These are phyloP conservation scores for Saccopteryx bilineata DNA, from an alignment of 2,113 vertebrate genomes.

Conservation along the genomic window DNA sequence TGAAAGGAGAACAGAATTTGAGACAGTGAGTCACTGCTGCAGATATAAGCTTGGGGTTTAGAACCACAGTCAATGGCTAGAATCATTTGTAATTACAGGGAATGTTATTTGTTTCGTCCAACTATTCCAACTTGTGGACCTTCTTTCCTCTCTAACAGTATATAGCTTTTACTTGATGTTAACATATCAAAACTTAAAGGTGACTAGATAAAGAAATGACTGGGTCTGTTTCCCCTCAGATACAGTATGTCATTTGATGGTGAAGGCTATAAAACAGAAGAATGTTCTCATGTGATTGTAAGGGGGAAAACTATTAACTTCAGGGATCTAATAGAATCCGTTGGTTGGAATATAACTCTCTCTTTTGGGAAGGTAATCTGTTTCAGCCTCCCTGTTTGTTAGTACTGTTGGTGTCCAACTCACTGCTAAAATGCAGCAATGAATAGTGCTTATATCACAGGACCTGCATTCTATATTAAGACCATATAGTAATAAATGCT, in stretches of 20 bases:
- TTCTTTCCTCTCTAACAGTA: constrained; percentile 24
- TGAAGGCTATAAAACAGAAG: not conserved
- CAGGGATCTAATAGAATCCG: not conserved
- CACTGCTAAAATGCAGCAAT: not conserved
- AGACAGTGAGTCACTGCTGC: constrained; percentile 25
- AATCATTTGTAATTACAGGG: constrained; percentile 53
- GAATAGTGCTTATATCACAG: constrained; percentile 10
- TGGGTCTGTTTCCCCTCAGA: constrained; percentile 16
- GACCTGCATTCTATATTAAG: not conserved
- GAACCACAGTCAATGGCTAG: constrained; percentile 33
- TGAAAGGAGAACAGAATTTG: constrained; percentile 39
- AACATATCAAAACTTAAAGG: constrained; percentile 15
- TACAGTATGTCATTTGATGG: not conserved
- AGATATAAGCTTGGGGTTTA: constrained; percentile 48
- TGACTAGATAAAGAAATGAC: not conserved
- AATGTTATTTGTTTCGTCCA: not conserved
- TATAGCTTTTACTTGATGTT: constrained; percentile 45
- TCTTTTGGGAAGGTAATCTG: not conserved
- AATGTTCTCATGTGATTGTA: not conserved
- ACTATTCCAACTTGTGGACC: not conserved
- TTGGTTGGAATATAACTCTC: not conserved
- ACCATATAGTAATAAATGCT: not conserved
- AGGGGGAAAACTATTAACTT: not conserved
- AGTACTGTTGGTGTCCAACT: not conserved
- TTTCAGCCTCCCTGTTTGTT: not conserved